These are phyloP conservation scores for Cosmia trapezina DNA, from an alignment of 2,888 invertebrate species.

Conservation along the genomic window DNA sequence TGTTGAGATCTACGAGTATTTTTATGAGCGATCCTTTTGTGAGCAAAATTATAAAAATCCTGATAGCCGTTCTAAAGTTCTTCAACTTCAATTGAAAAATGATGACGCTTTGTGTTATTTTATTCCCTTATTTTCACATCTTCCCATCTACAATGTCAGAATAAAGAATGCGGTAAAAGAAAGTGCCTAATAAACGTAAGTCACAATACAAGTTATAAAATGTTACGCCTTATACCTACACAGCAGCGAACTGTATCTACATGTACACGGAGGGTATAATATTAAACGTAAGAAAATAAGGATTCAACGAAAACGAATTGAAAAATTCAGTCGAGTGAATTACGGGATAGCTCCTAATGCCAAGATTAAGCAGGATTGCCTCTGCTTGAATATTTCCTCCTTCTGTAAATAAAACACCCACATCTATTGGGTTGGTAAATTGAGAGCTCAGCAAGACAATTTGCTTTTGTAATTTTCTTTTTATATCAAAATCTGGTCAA, in stretches of 20 bases:
- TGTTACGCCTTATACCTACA: slow-evolving; percentile 36
- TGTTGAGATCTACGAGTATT: slow-evolving; percentile 63
- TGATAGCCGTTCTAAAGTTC: slow-evolving; percentile 48
- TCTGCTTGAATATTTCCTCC: slow-evolving; percentile 64
- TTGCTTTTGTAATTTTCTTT: slow-evolving; percentile 66
- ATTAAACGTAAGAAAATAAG: slow-evolving; percentile 59
- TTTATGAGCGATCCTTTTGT: slow-evolving; percentile 62
- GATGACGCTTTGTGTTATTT: slow-evolving; percentile 56
- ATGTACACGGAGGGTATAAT: slow-evolving; percentile 38
- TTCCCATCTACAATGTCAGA: slow-evolving; percentile 29
- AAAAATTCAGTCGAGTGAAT: slow-evolving; percentile 67
- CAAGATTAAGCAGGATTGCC: slow-evolving; percentile 66
- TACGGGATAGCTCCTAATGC: slow-evolving; percentile 65
- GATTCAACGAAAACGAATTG: slow-evolving; percentile 61
- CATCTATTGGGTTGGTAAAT: slow-evolving; percentile 63
- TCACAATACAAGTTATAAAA: slow-evolving; percentile 50
- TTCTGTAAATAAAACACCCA: slow-evolving; percentile 66
- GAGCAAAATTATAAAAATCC: slow-evolving; percentile 58
- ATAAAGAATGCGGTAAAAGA: slow-evolving; percentile 31
- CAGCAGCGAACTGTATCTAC: slow-evolving; percentile 18
- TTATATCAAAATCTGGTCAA: slow-evolving; percentile 69
- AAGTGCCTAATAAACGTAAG: slow-evolving; percentile 36
- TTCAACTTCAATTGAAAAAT: slow-evolving; percentile 54
- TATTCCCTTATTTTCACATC: slow-evolving; percentile 45
- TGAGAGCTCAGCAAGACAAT: slow-evolving; percentile 67